Base-by-base conservation (phyloP, 2,888 invertebrate genomes). In the Hirtodrosophila trivittata region DNA sequence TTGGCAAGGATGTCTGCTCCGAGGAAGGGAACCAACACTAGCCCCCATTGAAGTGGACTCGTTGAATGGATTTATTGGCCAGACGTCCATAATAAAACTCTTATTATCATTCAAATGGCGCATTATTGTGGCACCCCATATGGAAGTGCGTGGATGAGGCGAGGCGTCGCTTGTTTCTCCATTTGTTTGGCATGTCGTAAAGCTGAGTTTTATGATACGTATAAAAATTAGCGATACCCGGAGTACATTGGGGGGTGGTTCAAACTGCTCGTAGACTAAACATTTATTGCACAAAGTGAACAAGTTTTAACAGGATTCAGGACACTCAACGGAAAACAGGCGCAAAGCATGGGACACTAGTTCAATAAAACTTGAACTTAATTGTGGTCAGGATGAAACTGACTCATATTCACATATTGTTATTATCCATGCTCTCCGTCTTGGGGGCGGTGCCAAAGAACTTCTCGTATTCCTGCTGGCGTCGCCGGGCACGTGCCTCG, bases 381-480 rank as follows among this genome's bases (percentile, higher is more conserved):
- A 45, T 43, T 42, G 51, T 60, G 28, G 41, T 42, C 47, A 33
- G 52, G 13, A 5, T n/a, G 9, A 1, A 16, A 16, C 32, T 33
- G 38, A 21, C 2, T 21, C 18, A 5, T 18, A 38, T 13, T 76
- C 47, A 80, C 45, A 72, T 42, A 57, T 73, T 68, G 38, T 75
- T 75, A 32, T 78, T 78, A 1, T 82, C 82, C 25, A 58, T 51
- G 14, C 70, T 67, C 3, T 82, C 82, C 26, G 69, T 9, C 10
- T 82, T 85, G 18, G 77, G 70, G 16, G 73, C 64, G 3, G 75
- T 66, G 3, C 88, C 88, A 56, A 89, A 89, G 63, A 87, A 89
- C 38, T 87, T 82, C 59, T 90, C 88, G 45, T 89, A 88, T 67
- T 87, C 86, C 59, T 87, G 74, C 45, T 85, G 86, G 1, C 86